Base-by-base conservation (phyloP, 2,888 invertebrate species). In the Melipona beecheii region DNA sequence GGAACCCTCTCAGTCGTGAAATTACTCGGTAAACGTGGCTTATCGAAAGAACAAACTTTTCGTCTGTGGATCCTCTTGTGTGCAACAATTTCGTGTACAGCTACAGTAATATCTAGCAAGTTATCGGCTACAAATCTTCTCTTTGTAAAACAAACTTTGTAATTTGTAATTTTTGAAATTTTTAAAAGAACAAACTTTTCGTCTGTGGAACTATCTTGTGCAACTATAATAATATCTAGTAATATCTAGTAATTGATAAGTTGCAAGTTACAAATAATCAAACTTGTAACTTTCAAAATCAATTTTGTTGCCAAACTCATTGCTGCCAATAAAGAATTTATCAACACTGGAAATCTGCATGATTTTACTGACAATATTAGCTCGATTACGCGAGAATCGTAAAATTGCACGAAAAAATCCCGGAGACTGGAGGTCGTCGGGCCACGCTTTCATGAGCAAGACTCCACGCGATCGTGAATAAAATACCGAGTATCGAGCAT, bases 401-500 rank as follows among this genome's bases (percentile, higher is more conserved):
- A 5, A 36, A 36, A 64, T 31, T 27, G 11, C 9, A 24, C 60
- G 17, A 9, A 9, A 1, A 9, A 27, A 27, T n/a, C n/a, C 62
- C 2, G 19, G 4, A 13, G 6, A 3, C 31, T 4, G 54, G 27
- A 21, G 24, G 52, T 52, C 24, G 27, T 19, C 19, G 19, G 31
- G 49, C 24, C 73, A 75, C 49, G 60, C 77, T 90, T 89, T 88
- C 89, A 75, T 86, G 56, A 62, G 77, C 81, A 79, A 89, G 91
- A 88, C 87, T 19, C 9, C 11, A 21, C 24, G 5, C 43, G 4
- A 4, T 43, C 27, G 17, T 19, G 5, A n/a, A 5, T 15, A n/a
- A n/a, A n/a, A 5, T 15, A n/a, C 5, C 4, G 56, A n/a, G n/a
- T 4, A n/a, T n/a, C n/a, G 2, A 15, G n/a, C n/a, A 13, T 1